A percentile compares a stretch with the other conserved stretches of the same genome.
Evolutionary conservation across 2,888 invertebrate species (phyloP).

Genomic region (Phalera bucephala): DNA sequence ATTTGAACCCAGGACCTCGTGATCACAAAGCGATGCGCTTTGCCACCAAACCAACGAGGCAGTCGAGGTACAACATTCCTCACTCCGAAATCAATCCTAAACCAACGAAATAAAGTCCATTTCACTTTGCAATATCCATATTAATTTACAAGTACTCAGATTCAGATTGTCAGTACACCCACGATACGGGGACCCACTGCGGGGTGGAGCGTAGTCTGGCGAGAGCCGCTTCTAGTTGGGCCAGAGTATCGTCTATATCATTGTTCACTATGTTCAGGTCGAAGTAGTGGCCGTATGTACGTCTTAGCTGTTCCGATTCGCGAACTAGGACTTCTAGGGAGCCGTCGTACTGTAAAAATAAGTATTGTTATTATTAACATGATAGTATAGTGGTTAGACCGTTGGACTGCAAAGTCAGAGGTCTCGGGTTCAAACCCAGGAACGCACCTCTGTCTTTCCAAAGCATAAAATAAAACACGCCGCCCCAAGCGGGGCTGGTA

Average conservation of each 20-base stretch:
- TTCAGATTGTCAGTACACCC: conserved; percentile 93
- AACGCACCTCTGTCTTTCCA: no score
- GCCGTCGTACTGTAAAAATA: conserved; percentile 97
- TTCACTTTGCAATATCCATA: conserved; percentile 8
- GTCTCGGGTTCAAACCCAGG: no score
- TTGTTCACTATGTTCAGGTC: conserved; percentile 99
- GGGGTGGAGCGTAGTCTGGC: conserved; percentile 95
- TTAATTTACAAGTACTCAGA: conserved; percentile 36
- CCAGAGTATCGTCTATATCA: conserved; percentile 99
- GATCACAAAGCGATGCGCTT: no score
- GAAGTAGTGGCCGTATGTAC: conserved; percentile 99
- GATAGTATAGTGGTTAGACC: no score
- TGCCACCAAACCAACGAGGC: no score
- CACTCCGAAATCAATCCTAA: conserved; percentile 15
- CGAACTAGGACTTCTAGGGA: conserved; percentile 97
- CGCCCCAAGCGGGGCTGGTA: no score
- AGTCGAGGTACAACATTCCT: conserved; percentile 15
- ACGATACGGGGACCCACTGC: conserved; percentile 98
- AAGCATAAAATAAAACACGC: no score
- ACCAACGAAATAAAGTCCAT: conserved; percentile 25
- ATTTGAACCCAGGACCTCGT: no score
- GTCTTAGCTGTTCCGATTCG: conserved; percentile 97
- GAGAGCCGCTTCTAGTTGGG: conserved; percentile 94
- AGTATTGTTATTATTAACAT: no score
- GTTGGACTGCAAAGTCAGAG: no score